phyloP scores from a whole-genome alignment of 2,113 vertebrate species.

The Oncorhynchus gorbuscha region DNA sequence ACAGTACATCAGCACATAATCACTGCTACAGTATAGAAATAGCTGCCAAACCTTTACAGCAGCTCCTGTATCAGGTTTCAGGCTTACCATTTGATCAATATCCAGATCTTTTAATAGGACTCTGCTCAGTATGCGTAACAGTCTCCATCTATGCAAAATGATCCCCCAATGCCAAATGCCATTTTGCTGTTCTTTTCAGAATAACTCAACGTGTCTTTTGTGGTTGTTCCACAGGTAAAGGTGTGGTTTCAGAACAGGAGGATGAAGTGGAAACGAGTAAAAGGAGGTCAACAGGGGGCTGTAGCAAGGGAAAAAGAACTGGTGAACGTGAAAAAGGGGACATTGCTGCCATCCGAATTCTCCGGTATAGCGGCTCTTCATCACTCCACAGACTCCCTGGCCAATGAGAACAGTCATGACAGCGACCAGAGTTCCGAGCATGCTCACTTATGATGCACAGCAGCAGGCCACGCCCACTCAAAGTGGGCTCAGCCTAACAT shows the following conservation, averaged over 20 bases:
- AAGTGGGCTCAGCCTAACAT: constrained; percentile 63
- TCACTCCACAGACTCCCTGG: constrained; percentile 89
- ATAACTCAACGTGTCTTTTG: constrained; percentile 4
- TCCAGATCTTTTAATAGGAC: constrained; percentile 18
- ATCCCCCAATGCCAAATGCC: no score
- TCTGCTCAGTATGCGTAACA: not conserved
- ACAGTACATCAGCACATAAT: constrained; percentile 59
- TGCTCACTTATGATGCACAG: constrained; percentile 87
- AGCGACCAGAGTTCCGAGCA: constrained; percentile 98
- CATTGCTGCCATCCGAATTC: constrained; percentile 91
- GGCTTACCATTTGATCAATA: not conserved
- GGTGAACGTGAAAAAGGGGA: constrained; percentile 96
- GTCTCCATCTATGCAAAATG: not conserved
- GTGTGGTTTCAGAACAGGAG: constrained; percentile 98
- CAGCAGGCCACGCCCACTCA: constrained; percentile 48
- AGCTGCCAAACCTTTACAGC: constrained; percentile 55
- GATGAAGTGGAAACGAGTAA: constrained; percentile 99
- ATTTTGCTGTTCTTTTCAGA: not conserved
- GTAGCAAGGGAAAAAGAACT: constrained; percentile 95
- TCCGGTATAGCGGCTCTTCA: constrained; percentile 88
- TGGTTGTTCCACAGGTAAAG: constrained; percentile 83
- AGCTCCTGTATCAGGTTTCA: not conserved
- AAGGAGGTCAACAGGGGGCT: constrained; percentile 96
- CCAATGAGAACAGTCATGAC: constrained; percentile 94
- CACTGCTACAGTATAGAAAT: constrained; percentile 66